A percentile compares a stretch with the other conserved stretches of the same genome.
phyloP scores from a whole-genome alignment of 2,888 invertebrate species.

The Epinotia nisella region DNA sequence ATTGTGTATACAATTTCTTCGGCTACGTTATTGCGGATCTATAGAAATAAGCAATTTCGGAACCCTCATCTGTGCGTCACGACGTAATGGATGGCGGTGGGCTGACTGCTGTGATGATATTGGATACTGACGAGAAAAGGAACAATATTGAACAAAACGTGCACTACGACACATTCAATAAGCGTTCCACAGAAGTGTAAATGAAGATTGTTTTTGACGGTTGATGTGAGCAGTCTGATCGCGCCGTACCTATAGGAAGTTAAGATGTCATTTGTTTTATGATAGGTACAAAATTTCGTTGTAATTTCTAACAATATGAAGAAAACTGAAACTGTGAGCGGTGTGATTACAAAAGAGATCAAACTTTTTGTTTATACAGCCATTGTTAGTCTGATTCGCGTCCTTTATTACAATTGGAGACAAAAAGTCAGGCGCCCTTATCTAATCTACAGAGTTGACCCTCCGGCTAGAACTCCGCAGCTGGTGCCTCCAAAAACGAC shows the following conservation, averaged over 20 bases:
- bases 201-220: constrained; percentile 22
- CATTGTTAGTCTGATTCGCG: constrained; percentile 45
- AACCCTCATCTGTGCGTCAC: constrained; percentile 67
- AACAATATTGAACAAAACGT: constrained; percentile 45
- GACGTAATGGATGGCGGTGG: constrained; percentile 62
- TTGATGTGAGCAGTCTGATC: background rate
- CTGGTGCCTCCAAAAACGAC: constrained; percentile 47
- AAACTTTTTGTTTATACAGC: constrained; percentile 31
- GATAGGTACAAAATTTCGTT: background rate
- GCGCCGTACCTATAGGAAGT: background rate
- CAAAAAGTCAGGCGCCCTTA: constrained; percentile 55
- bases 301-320: background rate
- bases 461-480: constrained; percentile 47
- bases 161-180: constrained; percentile 29
- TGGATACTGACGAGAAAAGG: constrained; percentile 47
- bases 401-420: constrained; percentile 58
- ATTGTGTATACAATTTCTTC: constrained; percentile 50
- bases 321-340: constrained; percentile 7
- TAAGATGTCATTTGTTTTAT: background rate
- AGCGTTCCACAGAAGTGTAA: constrained; percentile 14
- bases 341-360: constrained; percentile 26
- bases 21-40: constrained; percentile 53
- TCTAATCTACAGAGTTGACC: constrained; percentile 49
- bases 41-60: constrained; percentile 66
- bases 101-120: constrained; percentile 54